phyloP scores from a whole-genome alignment of 2,113 vertebrate species.

The Loxodonta africana region DNA sequence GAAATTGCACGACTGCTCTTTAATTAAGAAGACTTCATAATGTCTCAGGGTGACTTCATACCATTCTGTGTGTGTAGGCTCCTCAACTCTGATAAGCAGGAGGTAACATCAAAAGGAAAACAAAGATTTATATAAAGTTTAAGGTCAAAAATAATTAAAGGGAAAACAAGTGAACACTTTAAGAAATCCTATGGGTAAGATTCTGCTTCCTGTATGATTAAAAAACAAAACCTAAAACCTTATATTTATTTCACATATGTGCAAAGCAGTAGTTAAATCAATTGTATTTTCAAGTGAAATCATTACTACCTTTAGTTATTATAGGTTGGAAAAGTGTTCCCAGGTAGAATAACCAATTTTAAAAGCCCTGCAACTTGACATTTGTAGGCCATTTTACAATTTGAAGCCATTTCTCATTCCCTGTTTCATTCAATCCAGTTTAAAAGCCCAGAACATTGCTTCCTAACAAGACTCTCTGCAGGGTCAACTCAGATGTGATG shows the following conservation, averaged over 20 bases:
- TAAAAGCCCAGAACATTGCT: not conserved
- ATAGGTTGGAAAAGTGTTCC: conserved; percentile 45
- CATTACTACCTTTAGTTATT: not conserved
- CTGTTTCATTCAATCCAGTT: not conserved
- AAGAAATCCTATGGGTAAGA: not conserved
- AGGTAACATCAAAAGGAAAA: not conserved
- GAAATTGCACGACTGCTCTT: not conserved
- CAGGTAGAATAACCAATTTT: conserved; percentile 52
- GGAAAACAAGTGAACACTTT: not conserved
- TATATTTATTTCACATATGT: not conserved
- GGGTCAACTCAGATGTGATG: not conserved
- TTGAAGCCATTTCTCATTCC: not conserved
- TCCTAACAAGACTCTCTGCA: not conserved
- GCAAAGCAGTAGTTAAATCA: not conserved
- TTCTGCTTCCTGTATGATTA: conserved; percentile 11
- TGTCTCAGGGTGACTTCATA: not conserved
- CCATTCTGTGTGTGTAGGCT: not conserved
- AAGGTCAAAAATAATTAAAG: not conserved
- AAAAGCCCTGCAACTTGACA: not conserved
- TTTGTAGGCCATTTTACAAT: not conserved
- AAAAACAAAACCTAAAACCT: not conserved
- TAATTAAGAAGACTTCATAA: conserved; percentile 6
- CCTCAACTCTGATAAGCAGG: not conserved
- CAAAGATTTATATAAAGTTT: not conserved
- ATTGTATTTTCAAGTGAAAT: not conserved